These are phyloP conservation scores for Jaculus jaculus DNA, from an alignment of 2,113 vertebrate species.

Conservation along the genomic window DNA sequence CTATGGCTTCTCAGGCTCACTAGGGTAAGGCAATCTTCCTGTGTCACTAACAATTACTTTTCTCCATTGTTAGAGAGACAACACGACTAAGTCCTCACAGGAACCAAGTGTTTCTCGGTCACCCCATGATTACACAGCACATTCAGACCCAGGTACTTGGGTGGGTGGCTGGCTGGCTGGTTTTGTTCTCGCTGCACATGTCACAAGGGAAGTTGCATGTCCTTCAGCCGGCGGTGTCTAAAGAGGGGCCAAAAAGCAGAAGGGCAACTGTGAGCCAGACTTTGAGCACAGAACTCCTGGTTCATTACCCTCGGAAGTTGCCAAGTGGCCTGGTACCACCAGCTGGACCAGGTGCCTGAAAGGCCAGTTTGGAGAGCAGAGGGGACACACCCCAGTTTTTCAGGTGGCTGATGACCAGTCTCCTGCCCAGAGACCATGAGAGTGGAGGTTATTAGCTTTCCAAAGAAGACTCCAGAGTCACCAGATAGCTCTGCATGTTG, in stretches of 20 bases:
- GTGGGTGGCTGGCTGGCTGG: slow-evolving; percentile 65
- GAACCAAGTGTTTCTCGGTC: slow-evolving; percentile 81
- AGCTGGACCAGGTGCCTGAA: not conserved
- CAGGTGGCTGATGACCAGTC: slow-evolving; percentile 49
- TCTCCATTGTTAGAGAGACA: slow-evolving; percentile 63
- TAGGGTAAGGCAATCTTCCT: slow-evolving; percentile 84
- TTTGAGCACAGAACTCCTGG: slow-evolving; percentile 74
- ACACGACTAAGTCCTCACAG: slow-evolving; percentile 53
- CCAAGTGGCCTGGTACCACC: slow-evolving; percentile 64
- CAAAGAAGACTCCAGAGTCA: slow-evolving; percentile 14
- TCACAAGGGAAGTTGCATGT: slow-evolving; percentile 80
- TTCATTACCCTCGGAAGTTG: slow-evolving; percentile 56
- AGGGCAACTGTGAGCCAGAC: slow-evolving; percentile 3
- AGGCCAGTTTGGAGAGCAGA: not conserved
- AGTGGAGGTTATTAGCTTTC: not conserved
- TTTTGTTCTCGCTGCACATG: slow-evolving; percentile 76
- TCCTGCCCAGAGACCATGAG: not conserved
- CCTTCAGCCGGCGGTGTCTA: slow-evolving; percentile 79
- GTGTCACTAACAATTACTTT: slow-evolving; percentile 76
- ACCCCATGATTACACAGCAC: slow-evolving; percentile 78
- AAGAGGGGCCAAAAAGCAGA: slow-evolving; percentile 45
- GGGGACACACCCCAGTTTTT: slow-evolving; percentile 54
- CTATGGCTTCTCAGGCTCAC: slow-evolving; percentile 84
- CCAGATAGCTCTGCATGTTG: not conserved
- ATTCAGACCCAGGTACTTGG: slow-evolving; percentile 76